Conservation (phyloP, 2,797 vertebrate species). For the Labroides dimidiatus region DNA sequence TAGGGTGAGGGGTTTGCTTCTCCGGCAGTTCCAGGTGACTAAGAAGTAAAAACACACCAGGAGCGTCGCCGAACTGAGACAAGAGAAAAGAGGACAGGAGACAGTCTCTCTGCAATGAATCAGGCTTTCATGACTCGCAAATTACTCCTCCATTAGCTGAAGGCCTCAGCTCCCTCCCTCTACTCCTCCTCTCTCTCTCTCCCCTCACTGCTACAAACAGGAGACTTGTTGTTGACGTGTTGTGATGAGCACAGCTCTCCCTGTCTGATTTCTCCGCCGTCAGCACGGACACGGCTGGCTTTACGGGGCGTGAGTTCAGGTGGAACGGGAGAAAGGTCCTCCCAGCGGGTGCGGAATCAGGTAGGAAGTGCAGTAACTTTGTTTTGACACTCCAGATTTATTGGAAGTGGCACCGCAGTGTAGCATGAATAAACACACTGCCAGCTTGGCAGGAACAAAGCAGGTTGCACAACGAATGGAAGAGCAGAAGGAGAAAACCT, state of each 20-base stretch:
- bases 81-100: conserved; percentile 69
- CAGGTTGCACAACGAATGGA: conserved; percentile 61
- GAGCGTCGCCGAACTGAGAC: conserved; percentile 54
- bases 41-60: conserved; percentile 46
- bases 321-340: conserved; percentile 18
- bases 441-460: conserved; percentile 52
- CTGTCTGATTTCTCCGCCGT: conserved; percentile 20
- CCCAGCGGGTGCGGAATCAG: conserved; percentile 4
- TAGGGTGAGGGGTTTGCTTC: conserved; percentile 34
- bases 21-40: conserved; percentile 67
- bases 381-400: conserved; percentile 21
- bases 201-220: conserved; percentile 41
- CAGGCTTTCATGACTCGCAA: conserved; percentile 72
- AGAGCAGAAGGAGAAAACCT: conserved; percentile 50
- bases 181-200: conserved; percentile 45
- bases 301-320: conserved; percentile 27
- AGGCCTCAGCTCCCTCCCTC: conserved; percentile 47
- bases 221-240: conserved; percentile 46
- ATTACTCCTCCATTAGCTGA: conserved; percentile 74
- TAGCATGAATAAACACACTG: conserved; percentile 27
- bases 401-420: conserved; percentile 14
- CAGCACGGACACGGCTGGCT: conserved; percentile 27
- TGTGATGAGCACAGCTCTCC: conserved; percentile 38
- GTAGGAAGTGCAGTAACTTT: conserved; percentile 10
- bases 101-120: conserved; percentile 70